Percentiles rank a stretch among this genome's conserved stretches.
Conservation (phyloP, 2,888 invertebrate genomes). For the Hyppa rectilinea region DNA sequence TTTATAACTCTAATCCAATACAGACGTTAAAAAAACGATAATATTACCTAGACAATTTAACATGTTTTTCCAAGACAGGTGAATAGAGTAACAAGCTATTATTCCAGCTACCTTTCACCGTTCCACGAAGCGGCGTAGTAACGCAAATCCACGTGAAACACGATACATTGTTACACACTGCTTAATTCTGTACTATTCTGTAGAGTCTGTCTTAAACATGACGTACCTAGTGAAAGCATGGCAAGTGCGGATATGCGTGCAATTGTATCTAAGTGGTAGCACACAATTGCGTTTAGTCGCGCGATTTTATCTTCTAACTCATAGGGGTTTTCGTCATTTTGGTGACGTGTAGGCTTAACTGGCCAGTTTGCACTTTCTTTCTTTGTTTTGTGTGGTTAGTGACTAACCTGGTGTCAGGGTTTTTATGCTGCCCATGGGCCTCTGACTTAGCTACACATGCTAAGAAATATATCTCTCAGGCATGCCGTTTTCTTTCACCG, state of each 20-base stretch:
- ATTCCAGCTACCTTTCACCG: not conserved
- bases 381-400: too few relatives aligned
- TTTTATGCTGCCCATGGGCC: too few relatives aligned
- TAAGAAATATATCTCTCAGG: too few relatives aligned
- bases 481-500: too few relatives aligned
- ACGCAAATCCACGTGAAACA: slow-evolving; percentile 4
- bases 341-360: not conserved
- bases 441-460: too few relatives aligned
- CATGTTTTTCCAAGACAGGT: not conserved
- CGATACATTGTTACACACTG: not conserved
- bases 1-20: too few relatives aligned
- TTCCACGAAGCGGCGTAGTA: slow-evolving; percentile 8
- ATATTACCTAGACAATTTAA: too few relatives aligned
- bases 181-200: slow-evolving; percentile 12
- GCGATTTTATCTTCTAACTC: not conserved
- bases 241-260: slow-evolving; percentile 24
- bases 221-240: slow-evolving; percentile 27
- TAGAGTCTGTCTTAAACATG: slow-evolving; percentile 21
- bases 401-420: too few relatives aligned
- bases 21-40: too few relatives aligned
- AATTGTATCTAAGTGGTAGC: not conserved
- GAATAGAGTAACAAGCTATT: not conserved
- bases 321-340: not conserved
- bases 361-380: too few relatives aligned
- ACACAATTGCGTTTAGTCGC: not conserved